Evolutionary conservation across 2,888 invertebrate species (phyloP), one percentile per base, ranked within the genome.

Genomic region (Neria commutata): DNA sequence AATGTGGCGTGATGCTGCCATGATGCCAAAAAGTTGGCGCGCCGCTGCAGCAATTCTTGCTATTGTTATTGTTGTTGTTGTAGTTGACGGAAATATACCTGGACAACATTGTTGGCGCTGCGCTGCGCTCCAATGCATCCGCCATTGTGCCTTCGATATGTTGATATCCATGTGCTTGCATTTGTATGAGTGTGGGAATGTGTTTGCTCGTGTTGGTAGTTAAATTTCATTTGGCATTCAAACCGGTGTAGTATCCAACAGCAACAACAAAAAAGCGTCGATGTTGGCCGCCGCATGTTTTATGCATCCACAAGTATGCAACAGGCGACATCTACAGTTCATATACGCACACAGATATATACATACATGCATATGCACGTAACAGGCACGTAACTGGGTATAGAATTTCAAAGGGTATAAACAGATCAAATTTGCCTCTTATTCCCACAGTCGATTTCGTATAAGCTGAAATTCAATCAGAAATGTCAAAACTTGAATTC

Each of bases 21-120:
- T n/a, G n/a, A n/a, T n/a, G n/a, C n/a, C n/a, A 48, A 33, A 37
- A 52, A 40, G 52, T 52, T 52, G 52, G 45, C n/a, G 21, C 25
- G 40, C 37, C n/a, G 37, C 6, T n/a, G 37, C 11, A 8, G 29
- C 5, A 29, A n/a, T n/a, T n/a, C n/a, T n/a, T n/a, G n/a, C n/a
- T n/a, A n/a, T n/a, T n/a, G n/a, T n/a, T n/a, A n/a, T n/a, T n/a
- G n/a, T n/a, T n/a, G n/a, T n/a, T 29, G 29, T 14, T 37, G 37
- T n/a, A 54, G 62, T 70, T 67, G 67, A 70, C 65, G 69, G 63
- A 70, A 72, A 69, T 63, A 63, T 70, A 67, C 69, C 71, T 66
- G 54, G 65, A 60, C 60, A 65, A 68, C 71, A 64, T 37, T 10
- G 6, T 37, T 19, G 11, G 14, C 14, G 11, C 14, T 10, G 14